Conservation (phyloP, 2,797 vertebrate species). For the Alca torda region DNA sequence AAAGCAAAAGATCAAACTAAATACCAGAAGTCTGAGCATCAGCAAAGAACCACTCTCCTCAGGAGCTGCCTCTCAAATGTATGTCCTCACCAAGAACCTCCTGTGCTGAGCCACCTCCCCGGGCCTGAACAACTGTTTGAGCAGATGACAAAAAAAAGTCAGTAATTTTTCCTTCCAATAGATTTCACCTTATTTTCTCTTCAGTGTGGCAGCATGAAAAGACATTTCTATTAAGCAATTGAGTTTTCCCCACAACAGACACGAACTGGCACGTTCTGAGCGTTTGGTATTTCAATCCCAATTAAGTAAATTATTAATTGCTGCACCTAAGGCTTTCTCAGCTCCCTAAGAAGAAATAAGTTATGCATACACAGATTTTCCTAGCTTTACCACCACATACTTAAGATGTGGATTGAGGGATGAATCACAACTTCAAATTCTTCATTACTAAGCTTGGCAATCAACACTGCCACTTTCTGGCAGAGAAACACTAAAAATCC, state of each 20-base stretch:
- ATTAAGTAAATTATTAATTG: constrained; percentile 50
- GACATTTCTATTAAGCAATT: background rate
- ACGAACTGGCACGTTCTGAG: background rate
- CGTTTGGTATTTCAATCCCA: background rate
- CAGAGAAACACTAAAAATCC: constrained; percentile 1
- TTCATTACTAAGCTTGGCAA: constrained; percentile 28
- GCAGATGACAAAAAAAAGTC: background rate
- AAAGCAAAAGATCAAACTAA: background rate
- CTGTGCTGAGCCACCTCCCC: background rate
- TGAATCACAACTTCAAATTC: constrained; percentile 39
- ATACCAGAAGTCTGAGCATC: background rate
- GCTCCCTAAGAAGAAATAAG: constrained; percentile 25
- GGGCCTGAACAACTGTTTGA: background rate
- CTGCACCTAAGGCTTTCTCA: constrained; percentile 36
- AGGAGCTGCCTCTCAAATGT: background rate
- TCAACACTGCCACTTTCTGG: constrained; percentile 13
- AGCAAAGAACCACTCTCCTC: background rate
- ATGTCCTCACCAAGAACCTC: background rate
- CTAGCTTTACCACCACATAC: constrained; percentile 3
- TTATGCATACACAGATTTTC: constrained; percentile 9
- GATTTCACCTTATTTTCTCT: background rate
- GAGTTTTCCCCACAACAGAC: constrained; percentile 6
- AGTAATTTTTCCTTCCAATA: constrained; percentile 8
- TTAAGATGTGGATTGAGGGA: background rate
- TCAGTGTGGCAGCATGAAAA: background rate